Conservation (phyloP, 92 coral and sea anemone genomes). For the Siderastrea siderea region DNA sequence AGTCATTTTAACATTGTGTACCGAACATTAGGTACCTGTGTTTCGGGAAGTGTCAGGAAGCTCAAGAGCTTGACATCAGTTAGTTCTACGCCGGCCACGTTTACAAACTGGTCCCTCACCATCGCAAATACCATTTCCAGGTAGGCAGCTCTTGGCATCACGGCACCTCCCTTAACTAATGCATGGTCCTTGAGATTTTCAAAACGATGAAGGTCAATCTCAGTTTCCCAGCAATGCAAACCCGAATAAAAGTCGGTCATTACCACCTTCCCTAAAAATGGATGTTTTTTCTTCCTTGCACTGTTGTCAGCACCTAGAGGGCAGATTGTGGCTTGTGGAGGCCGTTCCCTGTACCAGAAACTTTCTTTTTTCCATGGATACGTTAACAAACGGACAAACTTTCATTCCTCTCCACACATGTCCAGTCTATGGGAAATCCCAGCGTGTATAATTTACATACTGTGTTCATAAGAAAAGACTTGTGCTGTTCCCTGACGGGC, state of each 20-base stretch:
- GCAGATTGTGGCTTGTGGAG: constrained; percentile 41
- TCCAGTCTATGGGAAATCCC: constrained; percentile 85
- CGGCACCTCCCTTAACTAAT: constrained; percentile 76
- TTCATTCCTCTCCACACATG: constrained; percentile 57
- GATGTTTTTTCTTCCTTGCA: constrained; percentile 41
- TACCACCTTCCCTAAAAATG: constrained; percentile 63
- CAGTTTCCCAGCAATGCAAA: constrained; percentile 87
- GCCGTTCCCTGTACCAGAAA: constrained; percentile 76
- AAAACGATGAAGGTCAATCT: constrained; percentile 81
- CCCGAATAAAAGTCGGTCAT: constrained; percentile 80
- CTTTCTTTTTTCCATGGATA: constrained; percentile 88
- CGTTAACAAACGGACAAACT: constrained; percentile 77
- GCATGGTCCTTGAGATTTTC: constrained; percentile 86
- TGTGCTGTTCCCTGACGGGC: constrained; percentile 71
- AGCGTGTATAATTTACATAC: constrained; percentile 70
- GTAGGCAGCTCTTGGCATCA: constrained; percentile 90
- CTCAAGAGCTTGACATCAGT: constrained; percentile 74
- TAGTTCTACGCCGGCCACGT: constrained; percentile 56
- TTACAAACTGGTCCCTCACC: constrained; percentile 70
- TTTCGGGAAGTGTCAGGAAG: constrained; percentile 82
- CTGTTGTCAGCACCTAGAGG: background rate
- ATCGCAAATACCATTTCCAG: constrained; percentile 95
- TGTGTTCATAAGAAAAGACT: constrained; percentile 81
- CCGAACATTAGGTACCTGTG: constrained; percentile 45
- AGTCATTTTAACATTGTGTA: background rate